These are phyloP conservation scores for Drosophila antonietae DNA, from an alignment of 2,888 invertebrate species.

Conservation along the genomic window DNA sequence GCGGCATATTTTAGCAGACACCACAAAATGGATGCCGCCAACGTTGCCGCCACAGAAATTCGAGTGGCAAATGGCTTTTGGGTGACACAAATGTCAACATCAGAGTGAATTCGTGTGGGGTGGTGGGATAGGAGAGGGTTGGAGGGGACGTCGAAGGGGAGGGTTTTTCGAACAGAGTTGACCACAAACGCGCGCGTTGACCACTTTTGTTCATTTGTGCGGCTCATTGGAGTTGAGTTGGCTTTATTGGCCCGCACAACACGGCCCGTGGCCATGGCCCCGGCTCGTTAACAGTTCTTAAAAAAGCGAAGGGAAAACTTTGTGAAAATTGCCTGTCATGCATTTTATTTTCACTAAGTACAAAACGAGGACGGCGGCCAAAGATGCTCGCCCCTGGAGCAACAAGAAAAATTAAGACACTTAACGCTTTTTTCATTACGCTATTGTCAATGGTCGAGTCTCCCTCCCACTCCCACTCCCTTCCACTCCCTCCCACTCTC, in stretches of 20 bases:
- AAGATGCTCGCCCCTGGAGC: slow-evolving; percentile 18
- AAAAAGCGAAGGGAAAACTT: slow-evolving; percentile 43
- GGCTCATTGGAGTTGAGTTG: slow-evolving; percentile 67
- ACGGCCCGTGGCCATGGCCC: background rate
- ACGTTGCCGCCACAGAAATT: slow-evolving; percentile 66
- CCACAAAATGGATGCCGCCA: slow-evolving; percentile 47
- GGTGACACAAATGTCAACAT: slow-evolving; percentile 77
- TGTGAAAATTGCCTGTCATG: slow-evolving; percentile 77
- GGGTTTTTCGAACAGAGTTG: slow-evolving; percentile 43
- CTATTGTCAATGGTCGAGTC: slow-evolving; percentile 39
- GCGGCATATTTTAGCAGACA: slow-evolving; percentile 36
- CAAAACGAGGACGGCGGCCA: slow-evolving; percentile 18
- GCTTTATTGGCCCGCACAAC: slow-evolving; percentile 52
- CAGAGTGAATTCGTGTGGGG: background rate
- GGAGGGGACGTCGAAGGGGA: background rate
- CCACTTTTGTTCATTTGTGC: slow-evolving; percentile 70
- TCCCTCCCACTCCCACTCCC: background rate
- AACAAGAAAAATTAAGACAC: slow-evolving; percentile 74
- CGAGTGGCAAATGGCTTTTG: slow-evolving; percentile 65
- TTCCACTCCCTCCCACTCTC: background rate
- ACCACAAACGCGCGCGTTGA: slow-evolving; percentile 62
- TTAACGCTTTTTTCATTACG: slow-evolving; percentile 76
- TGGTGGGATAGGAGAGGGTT: background rate
- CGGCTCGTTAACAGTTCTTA: slow-evolving; percentile 55
- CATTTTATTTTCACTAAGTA: slow-evolving; percentile 63